Percentiles rank a stretch among this genome's conserved stretches.
Conservation (phyloP, 2,113 vertebrate species). For the Amblyopsis rosae region DNA sequence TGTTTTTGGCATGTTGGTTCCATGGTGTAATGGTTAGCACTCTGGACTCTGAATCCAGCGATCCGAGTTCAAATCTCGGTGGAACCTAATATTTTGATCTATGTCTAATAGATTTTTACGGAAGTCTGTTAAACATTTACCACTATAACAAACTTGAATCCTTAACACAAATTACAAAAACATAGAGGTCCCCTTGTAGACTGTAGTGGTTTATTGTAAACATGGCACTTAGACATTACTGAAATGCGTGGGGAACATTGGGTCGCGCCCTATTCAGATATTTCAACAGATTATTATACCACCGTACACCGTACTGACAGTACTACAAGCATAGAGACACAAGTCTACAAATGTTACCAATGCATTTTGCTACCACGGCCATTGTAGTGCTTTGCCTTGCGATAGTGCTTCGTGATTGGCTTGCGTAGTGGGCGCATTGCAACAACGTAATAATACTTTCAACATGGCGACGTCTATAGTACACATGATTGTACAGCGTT, state of each 20-base stretch:
- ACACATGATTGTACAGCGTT: conserved; percentile 6
- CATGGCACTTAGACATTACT: too few relatives aligned
- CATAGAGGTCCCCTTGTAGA: too few relatives aligned
- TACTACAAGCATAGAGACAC: too few relatives aligned
- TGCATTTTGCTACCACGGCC: too few relatives aligned
- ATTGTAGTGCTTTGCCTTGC: not conserved
- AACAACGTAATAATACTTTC: not conserved
- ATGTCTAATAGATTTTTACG: not conserved
- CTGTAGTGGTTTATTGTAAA: too few relatives aligned
- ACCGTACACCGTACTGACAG: too few relatives aligned
- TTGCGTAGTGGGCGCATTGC: too few relatives aligned
- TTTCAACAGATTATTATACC: too few relatives aligned
- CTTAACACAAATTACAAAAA: too few relatives aligned
- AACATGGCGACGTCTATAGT: conserved; percentile 66
- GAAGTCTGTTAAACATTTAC: not conserved
- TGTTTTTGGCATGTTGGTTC: conserved; percentile 49
- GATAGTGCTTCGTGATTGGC: not conserved
- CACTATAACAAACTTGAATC: not conserved
- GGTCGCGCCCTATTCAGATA: too few relatives aligned
- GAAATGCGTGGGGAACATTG: too few relatives aligned
- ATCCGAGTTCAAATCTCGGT: conserved; percentile 83
- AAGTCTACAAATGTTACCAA: too few relatives aligned
- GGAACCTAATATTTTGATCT: conserved; percentile 52
- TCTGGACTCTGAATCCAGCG: conserved; percentile 85
- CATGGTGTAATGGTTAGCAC: conserved; percentile 86